phyloP scores from a whole-genome alignment of 1,140 invertebrate species.

The Venustaconcha ellipsiformis region DNA sequence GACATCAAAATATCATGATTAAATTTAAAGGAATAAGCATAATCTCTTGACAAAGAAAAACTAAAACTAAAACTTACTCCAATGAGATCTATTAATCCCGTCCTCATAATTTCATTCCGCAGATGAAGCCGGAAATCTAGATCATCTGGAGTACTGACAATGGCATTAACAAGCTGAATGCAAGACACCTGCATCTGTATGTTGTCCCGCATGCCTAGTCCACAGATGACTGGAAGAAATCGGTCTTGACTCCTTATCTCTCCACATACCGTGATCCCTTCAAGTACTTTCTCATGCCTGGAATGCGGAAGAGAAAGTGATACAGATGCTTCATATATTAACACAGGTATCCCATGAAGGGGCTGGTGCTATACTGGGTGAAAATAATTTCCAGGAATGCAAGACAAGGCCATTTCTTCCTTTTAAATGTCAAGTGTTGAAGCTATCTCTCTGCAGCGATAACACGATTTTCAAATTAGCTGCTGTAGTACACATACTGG shows the following conservation, averaged over 20 bases:
- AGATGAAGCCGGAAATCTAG: constrained; percentile 94
- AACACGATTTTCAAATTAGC: no score
- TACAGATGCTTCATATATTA: no score
- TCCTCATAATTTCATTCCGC: constrained; percentile 95
- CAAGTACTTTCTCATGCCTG: constrained; percentile 87
- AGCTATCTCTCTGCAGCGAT: no score
- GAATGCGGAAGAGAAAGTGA: constrained; percentile 22
- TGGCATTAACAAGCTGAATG: constrained; percentile 93
- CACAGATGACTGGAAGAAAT: constrained; percentile 89
- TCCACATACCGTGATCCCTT: constrained; percentile 92
- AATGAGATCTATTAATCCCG: constrained; percentile 87
- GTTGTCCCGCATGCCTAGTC: constrained; percentile 78
- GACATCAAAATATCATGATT: no score
- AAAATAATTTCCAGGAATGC: no score
- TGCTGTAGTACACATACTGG: no score
- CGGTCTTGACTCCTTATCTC: constrained; percentile 83
- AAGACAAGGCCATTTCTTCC: no score
- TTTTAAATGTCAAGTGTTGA: no score
- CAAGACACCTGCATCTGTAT: constrained; percentile 85
- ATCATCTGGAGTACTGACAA: constrained; percentile 90
- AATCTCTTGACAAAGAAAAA: no score
- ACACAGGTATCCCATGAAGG: no score
- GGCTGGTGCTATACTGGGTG: no score
- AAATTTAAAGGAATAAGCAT: no score
- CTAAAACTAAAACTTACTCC: constrained; percentile 68